Conservation (phyloP, 2,113 vertebrate species). For the Barbus barbus region DNA sequence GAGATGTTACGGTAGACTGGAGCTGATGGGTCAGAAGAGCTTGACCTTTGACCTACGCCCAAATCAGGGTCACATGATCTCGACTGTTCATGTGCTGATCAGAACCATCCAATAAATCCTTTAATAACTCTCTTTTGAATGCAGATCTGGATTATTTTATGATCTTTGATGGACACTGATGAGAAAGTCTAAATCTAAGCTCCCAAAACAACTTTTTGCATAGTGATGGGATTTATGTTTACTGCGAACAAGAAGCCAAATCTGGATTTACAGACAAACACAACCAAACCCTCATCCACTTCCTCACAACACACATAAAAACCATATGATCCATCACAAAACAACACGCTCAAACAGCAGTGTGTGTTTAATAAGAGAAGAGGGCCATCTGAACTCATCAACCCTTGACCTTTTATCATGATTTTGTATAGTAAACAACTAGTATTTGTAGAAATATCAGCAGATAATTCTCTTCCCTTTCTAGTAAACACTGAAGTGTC, state of each 20-base stretch:
- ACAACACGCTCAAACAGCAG: background rate
- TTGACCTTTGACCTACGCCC: constrained; percentile 46
- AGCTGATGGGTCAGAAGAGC: constrained; percentile 26
- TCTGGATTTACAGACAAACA: constrained; percentile 59
- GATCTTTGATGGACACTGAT: too few relatives aligned
- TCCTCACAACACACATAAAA: background rate
- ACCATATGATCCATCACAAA: background rate
- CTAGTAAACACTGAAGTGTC: background rate
- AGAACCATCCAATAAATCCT: background rate
- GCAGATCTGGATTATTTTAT: background rate
- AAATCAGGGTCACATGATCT: constrained; percentile 48
- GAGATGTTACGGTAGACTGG: background rate
- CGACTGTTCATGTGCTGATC: constrained; percentile 16
- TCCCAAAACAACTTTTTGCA: background rate
- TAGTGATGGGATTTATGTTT: constrained; percentile 58
- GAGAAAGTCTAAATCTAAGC: too few relatives aligned
- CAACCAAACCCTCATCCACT: background rate
- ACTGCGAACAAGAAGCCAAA: constrained; percentile 56
- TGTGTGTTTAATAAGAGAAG: background rate
- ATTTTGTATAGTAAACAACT: background rate
- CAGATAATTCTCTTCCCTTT: background rate
- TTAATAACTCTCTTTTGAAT: background rate
- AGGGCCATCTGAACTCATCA: background rate
- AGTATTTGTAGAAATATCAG: background rate
- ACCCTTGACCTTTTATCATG: background rate